Percentiles rank a stretch among this genome's conserved stretches.
Conservation (phyloP, 2,113 vertebrate species). For the Nyctibius bracteatus region DNA sequence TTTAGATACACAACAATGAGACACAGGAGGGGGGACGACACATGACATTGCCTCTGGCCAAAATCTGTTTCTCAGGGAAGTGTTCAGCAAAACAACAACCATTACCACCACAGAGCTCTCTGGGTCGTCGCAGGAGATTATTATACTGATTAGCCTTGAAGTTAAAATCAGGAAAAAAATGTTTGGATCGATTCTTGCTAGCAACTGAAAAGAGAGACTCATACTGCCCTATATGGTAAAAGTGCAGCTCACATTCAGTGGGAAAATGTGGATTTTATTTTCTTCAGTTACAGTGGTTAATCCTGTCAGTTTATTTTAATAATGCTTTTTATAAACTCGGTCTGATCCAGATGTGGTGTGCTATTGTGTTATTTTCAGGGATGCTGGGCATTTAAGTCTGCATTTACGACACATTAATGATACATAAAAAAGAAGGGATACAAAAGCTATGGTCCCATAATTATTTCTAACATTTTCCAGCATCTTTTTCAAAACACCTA, state of each 20-base stretch:
- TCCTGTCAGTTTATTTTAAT: slow-evolving; percentile 35
- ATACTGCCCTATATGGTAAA: slow-evolving; percentile 47
- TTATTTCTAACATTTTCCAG: background rate
- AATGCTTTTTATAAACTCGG: slow-evolving; percentile 20
- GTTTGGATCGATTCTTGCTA: slow-evolving; percentile 28
- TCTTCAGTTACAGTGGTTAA: slow-evolving; percentile 16
- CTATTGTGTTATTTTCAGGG: background rate
- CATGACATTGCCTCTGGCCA: slow-evolving; percentile 13
- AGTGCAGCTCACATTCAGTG: background rate
- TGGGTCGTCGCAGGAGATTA: background rate
- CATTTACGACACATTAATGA: background rate
- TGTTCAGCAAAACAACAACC: slow-evolving; percentile 24
- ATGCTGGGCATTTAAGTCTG: background rate
- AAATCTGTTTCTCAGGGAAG: slow-evolving; percentile 32
- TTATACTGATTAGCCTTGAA: slow-evolving; percentile 9
- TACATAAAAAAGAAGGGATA: background rate
- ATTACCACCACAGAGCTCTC: background rate
- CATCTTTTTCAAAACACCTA: background rate
- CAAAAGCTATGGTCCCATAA: background rate
- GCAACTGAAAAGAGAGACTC: background rate
- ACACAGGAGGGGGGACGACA: background rate
- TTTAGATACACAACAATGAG: slow-evolving; percentile 7
- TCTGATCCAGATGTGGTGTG: slow-evolving; percentile 23
- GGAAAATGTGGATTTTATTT: slow-evolving; percentile 54
- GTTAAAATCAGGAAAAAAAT: background rate